Percentiles rank a stretch among this genome's conserved stretches.
phyloP scores from a whole-genome alignment of 1,140 invertebrate species.

The Metaphire vulgaris region DNA sequence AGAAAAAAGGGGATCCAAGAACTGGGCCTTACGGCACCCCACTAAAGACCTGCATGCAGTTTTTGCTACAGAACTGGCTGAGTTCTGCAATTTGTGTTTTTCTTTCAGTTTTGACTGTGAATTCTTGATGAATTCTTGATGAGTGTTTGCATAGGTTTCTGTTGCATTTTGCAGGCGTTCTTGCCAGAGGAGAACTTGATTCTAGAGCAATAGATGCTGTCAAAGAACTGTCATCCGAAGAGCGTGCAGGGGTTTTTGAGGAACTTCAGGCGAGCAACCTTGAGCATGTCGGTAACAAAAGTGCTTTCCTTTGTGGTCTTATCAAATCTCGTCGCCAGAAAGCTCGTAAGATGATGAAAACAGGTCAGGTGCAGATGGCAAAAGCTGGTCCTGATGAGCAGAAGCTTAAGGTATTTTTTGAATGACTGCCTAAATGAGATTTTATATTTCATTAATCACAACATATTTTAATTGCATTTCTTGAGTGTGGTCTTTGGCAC shows the following conservation, averaged over 20 bases:
- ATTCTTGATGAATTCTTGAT: too few relatives aligned
- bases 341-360: constrained; percentile 25
- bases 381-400: constrained; percentile 34
- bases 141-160: too few relatives aligned
- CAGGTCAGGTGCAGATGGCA: not conserved
- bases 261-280: constrained; percentile 94
- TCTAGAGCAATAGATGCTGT: constrained; percentile 90
- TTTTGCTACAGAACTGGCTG: too few relatives aligned
- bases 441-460: too few relatives aligned
- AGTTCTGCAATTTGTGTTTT: too few relatives aligned
- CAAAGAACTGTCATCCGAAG: constrained; percentile 93
- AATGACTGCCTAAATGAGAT: too few relatives aligned
- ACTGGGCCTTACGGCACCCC: too few relatives aligned
- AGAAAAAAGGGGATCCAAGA: too few relatives aligned
- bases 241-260: constrained; percentile 82
- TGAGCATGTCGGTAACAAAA: constrained; percentile 97
- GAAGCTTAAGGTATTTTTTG: constrained; percentile 43
- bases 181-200: constrained; percentile 86
- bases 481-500: too few relatives aligned
- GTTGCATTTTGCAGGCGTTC: constrained; percentile 60
- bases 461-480: too few relatives aligned
- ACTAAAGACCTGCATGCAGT: too few relatives aligned
- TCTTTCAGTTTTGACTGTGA: too few relatives aligned
- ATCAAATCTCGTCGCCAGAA: constrained; percentile 97
- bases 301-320: constrained; percentile 91